These are phyloP conservation scores for Steinernema hermaphroditum DNA, from an alignment of 2,888 invertebrate genomes.

Conservation along the genomic window DNA sequence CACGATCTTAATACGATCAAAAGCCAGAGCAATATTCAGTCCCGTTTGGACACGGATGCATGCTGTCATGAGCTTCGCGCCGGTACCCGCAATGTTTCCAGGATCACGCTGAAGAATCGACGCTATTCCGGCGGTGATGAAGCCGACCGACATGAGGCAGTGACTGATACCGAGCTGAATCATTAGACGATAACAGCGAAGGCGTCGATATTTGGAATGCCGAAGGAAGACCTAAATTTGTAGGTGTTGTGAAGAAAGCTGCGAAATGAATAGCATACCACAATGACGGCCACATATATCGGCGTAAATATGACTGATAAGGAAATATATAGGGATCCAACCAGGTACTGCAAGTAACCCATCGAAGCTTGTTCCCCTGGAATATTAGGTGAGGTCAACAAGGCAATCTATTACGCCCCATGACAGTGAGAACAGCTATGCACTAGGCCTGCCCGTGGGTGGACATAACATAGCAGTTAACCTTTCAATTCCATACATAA, in stretches of 20 bases:
- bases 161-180: constrained; percentile 9
- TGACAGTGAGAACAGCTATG: too few species aligned
- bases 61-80: constrained; percentile 11
- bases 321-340: background rate
- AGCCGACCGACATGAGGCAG: constrained; percentile 1
- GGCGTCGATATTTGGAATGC: background rate
- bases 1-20: background rate
- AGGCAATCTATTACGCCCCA: too few species aligned
- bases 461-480: too few species aligned
- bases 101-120: background rate
- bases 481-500: too few species aligned
- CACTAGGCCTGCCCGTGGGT: too few species aligned
- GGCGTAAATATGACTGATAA: background rate
- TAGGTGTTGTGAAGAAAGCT: background rate
- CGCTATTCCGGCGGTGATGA: constrained; percentile 9
- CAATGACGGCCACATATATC: background rate
- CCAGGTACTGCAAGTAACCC: background rate
- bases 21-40: background rate
- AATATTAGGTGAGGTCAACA: too few species aligned
- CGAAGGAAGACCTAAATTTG: background rate
- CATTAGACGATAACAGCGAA: constrained; percentile 6
- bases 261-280: background rate
- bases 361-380: too few species aligned
- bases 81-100: background rate
- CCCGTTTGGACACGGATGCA: background rate